Conservation (phyloP, 2,888 invertebrate genomes). For the Listrodromus nycthemerus region DNA sequence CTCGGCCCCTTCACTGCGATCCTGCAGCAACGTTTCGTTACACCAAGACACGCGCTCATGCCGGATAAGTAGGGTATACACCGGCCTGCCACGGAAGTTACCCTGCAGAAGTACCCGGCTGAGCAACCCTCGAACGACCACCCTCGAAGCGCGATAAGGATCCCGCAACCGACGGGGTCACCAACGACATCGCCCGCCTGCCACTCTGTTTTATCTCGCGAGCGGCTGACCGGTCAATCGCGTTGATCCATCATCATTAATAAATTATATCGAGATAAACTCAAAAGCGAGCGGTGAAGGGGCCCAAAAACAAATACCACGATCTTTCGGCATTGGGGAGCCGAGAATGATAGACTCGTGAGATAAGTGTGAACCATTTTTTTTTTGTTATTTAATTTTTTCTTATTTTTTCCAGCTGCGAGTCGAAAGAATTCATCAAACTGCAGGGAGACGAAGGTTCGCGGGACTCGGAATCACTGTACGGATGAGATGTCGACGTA, state of each 20-base stretch:
- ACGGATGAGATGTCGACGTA: conserved; percentile 13
- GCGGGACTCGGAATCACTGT: not conserved
- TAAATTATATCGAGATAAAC: conserved; percentile 48
- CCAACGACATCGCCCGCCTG: conserved; percentile 17
- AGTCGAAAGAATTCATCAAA: not conserved
- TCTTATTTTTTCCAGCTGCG: not conserved
- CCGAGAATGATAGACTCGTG: not conserved
- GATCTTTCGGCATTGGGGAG: not conserved
- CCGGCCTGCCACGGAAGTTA: not conserved
- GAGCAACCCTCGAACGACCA: conserved; percentile 51
- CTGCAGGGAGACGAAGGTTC: not conserved
- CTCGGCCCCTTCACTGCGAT: not conserved
- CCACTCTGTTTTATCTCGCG: conserved; percentile 47
- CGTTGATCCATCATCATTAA: conserved; percentile 57
- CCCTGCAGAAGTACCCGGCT: conserved; percentile 1
- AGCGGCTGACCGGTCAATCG: conserved; percentile 34
- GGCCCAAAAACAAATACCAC: not conserved
- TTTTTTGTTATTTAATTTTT: not conserved
- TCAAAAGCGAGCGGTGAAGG: not conserved
- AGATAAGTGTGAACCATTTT: conserved; percentile 4
- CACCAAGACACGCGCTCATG: conserved; percentile 37
- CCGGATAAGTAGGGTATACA: conserved; percentile 46
- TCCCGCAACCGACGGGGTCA: conserved; percentile 43
- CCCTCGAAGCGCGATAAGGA: conserved; percentile 47
- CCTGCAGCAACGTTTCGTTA: conserved; percentile 34